Evolutionary conservation across 1,140 invertebrate species (phyloP).

Genomic region (Drosophila lini): DNA sequence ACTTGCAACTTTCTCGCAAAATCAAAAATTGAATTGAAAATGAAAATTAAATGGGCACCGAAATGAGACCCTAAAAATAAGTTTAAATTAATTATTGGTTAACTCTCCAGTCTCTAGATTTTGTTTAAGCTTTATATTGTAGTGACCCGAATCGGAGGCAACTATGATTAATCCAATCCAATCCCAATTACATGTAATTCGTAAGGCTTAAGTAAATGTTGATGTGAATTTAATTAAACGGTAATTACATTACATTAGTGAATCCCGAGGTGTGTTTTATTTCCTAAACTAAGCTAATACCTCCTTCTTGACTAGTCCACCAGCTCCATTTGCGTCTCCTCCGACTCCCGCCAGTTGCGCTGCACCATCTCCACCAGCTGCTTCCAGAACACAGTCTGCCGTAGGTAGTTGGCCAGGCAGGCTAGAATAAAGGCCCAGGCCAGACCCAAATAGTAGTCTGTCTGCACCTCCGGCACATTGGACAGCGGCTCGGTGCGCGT

Average conservation of each 20-base stretch:
- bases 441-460: conserved; percentile 93
- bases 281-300: conserved; percentile 14
- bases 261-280: conserved; percentile 28
- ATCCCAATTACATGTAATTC: conserved; percentile 40
- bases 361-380: conserved; percentile 93
- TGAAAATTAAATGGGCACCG: conserved; percentile 12
- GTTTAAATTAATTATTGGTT: conserved; percentile 20
- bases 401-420: conserved; percentile 91
- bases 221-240: conserved; percentile 80
- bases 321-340: conserved; percentile 91
- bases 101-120: conserved; percentile 28
- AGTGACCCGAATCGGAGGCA: conserved; percentile 2
- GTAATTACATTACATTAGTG: conserved; percentile 71
- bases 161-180: conserved; percentile 35
- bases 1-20: conserved; percentile 14
- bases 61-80: conserved; percentile 24
- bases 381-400: conserved; percentile 91
- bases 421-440: conserved; percentile 94
- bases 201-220: conserved; percentile 75
- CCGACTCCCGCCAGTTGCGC: conserved; percentile 95
- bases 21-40: conserved; percentile 27
- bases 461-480: conserved; percentile 84
- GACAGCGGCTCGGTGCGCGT: conserved; percentile 70
- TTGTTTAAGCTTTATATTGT: conserved; percentile 51
- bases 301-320: conserved; percentile 43